phyloP scores from a whole-genome alignment of 2,113 vertebrate species.

The Lasiurus borealis region DNA sequence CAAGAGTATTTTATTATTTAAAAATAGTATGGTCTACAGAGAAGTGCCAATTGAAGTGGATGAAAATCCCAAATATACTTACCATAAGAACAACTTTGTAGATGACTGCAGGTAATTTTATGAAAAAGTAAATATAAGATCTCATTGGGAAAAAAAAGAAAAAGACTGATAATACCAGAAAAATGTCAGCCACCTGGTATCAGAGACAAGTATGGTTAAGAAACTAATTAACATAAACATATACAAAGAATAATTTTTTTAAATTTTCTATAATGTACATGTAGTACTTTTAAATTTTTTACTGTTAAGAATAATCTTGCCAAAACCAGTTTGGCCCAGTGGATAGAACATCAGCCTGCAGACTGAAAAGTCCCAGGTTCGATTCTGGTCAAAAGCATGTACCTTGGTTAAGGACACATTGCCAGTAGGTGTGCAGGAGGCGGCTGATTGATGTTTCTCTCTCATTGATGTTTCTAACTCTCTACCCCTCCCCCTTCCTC shows the following conservation, averaged over 20 bases:
- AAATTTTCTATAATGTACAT: neutral
- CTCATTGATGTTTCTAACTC: too few species aligned
- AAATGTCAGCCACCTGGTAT: neutral
- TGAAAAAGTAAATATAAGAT: neutral
- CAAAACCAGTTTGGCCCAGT: too few species aligned
- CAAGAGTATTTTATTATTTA: neutral
- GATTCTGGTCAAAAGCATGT: too few species aligned
- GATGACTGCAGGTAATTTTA: neutral
- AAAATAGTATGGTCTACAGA: neutral
- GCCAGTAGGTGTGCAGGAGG: too few species aligned
- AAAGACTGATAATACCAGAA: neutral
- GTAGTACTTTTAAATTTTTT: neutral
- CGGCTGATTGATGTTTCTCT: too few species aligned
- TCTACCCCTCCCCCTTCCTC: too few species aligned
- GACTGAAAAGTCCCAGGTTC: too few species aligned
- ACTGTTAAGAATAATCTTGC: neutral
- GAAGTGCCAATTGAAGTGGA: neutral
- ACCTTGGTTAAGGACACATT: too few species aligned
- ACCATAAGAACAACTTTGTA: neutral
- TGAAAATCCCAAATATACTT: neutral
- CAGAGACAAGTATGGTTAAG: neutral
- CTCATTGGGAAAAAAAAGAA: neutral
- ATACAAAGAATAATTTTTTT: conserved; percentile 10
- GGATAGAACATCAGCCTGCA: too few species aligned
- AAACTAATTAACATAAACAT: neutral